Evolutionary conservation across 2,113 vertebrate species (phyloP).

Genomic region (Hoplias malabaricus): DNA sequence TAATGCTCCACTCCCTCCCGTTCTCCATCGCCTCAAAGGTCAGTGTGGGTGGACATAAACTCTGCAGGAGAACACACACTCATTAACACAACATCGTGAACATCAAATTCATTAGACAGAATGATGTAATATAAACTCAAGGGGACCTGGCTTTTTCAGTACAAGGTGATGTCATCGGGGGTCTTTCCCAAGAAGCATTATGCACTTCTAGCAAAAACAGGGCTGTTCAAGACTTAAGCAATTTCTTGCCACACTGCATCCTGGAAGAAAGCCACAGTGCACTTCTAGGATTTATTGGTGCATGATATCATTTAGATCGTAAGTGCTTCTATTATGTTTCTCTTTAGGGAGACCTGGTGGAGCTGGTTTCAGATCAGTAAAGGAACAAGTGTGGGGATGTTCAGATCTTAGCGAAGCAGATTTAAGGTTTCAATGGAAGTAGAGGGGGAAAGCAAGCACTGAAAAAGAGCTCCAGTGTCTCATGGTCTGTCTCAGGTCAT

Average conservation of each 20-base stretch:
- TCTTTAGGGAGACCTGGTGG: too few species aligned
- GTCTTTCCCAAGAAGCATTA: background rate
- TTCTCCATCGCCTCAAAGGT: background rate
- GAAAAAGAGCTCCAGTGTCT: too few species aligned
- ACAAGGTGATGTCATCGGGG: background rate
- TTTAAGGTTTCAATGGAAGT: too few species aligned
- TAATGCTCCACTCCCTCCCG: background rate
- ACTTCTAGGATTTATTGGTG: background rate
- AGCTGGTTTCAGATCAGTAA: too few species aligned
- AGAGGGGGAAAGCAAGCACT: too few species aligned
- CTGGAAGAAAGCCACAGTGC: too few species aligned
- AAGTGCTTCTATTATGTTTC: too few species aligned
- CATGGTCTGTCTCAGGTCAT: too few species aligned
- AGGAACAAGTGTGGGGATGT: too few species aligned
- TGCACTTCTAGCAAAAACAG: background rate
- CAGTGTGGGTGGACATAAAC: background rate
- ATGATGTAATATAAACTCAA: background rate
- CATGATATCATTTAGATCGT: background rate
- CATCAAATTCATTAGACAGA: background rate
- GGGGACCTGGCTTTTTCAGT: background rate
- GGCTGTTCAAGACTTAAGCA: too few species aligned
- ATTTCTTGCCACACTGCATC: background rate
- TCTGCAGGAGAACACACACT: background rate
- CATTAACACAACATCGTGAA: background rate
- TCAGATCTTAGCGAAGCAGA: too few species aligned